Evolutionary conservation across 1,140 invertebrate genomes (phyloP).

Genomic region (Paraescarpia echinospica): DNA sequence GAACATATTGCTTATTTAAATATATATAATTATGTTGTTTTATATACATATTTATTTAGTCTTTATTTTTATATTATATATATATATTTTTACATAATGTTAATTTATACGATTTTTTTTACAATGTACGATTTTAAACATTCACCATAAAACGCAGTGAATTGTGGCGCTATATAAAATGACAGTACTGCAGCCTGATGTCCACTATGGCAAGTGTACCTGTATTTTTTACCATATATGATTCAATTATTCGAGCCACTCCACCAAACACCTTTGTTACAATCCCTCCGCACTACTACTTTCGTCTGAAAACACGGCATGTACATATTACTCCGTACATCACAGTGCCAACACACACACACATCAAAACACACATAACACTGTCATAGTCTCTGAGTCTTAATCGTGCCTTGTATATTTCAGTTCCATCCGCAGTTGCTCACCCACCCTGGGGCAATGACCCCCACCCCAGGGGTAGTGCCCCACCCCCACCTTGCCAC

Average conservation of each 20-base stretch:
- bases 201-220: not conserved
- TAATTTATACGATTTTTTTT: too few relatives aligned
- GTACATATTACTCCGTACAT: not conserved
- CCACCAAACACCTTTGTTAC: not conserved
- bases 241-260: not conserved
- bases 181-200: too few relatives aligned
- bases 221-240: not conserved
- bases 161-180: too few relatives aligned
- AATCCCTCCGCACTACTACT: not conserved
- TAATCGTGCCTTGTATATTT: not conserved
- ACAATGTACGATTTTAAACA: too few relatives aligned
- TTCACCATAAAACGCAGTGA: too few relatives aligned
- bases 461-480: conserved; percentile 50
- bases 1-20: too few relatives aligned
- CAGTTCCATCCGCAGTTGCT: not conserved
- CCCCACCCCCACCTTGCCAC: conserved; percentile 50
- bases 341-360: not conserved
- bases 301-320: not conserved
- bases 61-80: too few relatives aligned
- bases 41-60: too few relatives aligned
- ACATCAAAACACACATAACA: not conserved
- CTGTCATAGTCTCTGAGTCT: not conserved
- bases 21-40: too few relatives aligned
- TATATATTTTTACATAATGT: too few relatives aligned
- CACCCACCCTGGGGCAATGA: conserved; percentile 8